Conservation (phyloP, 1,140 invertebrate species). For the Subanguina moxae region DNA sequence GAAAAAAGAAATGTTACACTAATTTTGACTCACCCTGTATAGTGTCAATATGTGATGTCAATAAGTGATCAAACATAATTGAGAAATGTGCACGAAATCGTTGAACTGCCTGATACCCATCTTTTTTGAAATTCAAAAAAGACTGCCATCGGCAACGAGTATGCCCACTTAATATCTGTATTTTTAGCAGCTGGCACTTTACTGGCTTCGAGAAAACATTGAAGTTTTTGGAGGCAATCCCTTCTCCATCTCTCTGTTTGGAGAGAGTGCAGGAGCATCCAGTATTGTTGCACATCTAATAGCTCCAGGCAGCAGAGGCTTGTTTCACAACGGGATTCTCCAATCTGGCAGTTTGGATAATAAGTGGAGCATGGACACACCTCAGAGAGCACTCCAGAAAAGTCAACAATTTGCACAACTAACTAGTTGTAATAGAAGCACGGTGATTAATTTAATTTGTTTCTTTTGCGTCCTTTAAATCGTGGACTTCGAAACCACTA, state of each 20-base stretch:
- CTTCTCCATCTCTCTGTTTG: conserved; percentile 77
- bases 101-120: too few relatives aligned
- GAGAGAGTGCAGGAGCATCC: conserved; percentile 91
- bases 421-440: conserved; percentile 48
- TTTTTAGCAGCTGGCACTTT: conserved; percentile 70
- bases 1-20: too few relatives aligned
- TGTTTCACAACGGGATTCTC: conserved; percentile 73
- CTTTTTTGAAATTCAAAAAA: too few relatives aligned
- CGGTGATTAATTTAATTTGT: too few relatives aligned
- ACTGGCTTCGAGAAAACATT: conserved; percentile 91
- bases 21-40: too few relatives aligned
- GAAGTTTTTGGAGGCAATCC: conserved; percentile 83
- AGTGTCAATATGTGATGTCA: too few relatives aligned
- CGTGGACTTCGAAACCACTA: too few relatives aligned
- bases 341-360: conserved; percentile 63
- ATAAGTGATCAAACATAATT: too few relatives aligned
- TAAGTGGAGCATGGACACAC: conserved; percentile 50
- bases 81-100: too few relatives aligned
- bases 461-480: too few relatives aligned
- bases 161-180: too few relatives aligned
- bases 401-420: conserved; percentile 47
- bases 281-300: conserved; percentile 85
- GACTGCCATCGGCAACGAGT: too few relatives aligned
- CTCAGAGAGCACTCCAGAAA: conserved; percentile 50
- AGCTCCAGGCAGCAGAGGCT: conserved; percentile 75